Conservation (phyloP, 2,113 vertebrate species). For the Paratilapia polleni region DNA sequence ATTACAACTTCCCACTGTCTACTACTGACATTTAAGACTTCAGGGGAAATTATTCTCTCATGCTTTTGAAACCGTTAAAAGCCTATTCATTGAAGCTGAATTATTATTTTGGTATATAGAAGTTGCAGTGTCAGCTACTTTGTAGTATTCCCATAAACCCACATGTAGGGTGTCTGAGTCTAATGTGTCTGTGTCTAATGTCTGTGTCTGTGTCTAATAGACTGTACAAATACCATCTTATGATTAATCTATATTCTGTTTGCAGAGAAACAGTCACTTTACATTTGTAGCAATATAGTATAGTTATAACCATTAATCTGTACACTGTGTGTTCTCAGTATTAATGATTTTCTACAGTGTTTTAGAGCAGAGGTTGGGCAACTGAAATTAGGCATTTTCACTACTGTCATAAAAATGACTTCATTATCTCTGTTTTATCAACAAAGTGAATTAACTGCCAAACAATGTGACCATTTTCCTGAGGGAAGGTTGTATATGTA, state of each 20-base stretch:
- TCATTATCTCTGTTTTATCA: neutral
- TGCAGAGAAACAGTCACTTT: neutral
- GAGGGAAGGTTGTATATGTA: neutral
- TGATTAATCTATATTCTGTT: neutral
- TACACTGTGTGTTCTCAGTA: neutral
- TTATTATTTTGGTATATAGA: neutral
- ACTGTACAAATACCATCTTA: neutral
- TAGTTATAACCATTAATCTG: neutral
- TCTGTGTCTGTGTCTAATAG: no score
- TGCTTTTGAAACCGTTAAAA: neutral
- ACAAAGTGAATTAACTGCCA: neutral
- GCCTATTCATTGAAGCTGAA: neutral
- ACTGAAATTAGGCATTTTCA: neutral
- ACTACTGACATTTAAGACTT: neutral
- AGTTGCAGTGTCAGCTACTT: neutral
- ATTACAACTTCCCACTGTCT: slow-evolving; percentile 15
- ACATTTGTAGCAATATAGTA: neutral
- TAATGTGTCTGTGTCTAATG: no score
- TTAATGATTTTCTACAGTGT: no score
- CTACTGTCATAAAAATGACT: neutral
- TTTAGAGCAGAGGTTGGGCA: neutral
- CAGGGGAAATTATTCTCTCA: neutral
- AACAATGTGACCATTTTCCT: neutral
- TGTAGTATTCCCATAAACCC: neutral
- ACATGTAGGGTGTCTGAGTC: neutral